A percentile compares a stretch with the other conserved stretches of the same genome.
These are phyloP conservation scores for Orthosia gracilis DNA, from an alignment of 2,888 invertebrate genomes.

Conservation along the genomic window DNA sequence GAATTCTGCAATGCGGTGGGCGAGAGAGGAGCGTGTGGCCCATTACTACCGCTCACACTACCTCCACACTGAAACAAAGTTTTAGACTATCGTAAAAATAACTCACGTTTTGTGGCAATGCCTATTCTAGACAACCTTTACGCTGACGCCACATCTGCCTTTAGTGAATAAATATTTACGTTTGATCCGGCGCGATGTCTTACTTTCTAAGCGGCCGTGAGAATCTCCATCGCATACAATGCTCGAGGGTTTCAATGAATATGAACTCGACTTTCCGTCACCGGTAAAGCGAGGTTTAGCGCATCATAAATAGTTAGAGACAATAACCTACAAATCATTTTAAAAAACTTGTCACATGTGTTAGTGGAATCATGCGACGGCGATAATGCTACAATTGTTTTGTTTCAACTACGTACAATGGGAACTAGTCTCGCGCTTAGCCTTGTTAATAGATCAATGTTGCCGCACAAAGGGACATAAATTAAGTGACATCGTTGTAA, in stretches of 20 bases:
- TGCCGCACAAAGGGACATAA: slow-evolving; percentile 73
- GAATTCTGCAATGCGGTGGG: slow-evolving; percentile 89
- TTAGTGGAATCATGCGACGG: slow-evolving; percentile 60
- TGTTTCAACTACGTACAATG: slow-evolving; percentile 64
- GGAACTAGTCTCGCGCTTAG: slow-evolving; percentile 57
- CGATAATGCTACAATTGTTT: slow-evolving; percentile 66
- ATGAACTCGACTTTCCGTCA: slow-evolving; percentile 64
- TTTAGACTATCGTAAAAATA: slow-evolving; percentile 75
- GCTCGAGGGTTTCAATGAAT: slow-evolving; percentile 47
- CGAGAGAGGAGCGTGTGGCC: slow-evolving; percentile 89
- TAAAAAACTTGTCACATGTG: slow-evolving; percentile 69
- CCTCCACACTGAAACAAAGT: slow-evolving; percentile 86
- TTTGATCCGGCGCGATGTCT: slow-evolving; percentile 67
- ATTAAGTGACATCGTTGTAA: slow-evolving; percentile 68
- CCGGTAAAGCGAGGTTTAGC: slow-evolving; percentile 39
- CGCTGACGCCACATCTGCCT: slow-evolving; percentile 65
- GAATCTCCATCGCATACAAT: slow-evolving; percentile 65
- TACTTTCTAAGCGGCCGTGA: slow-evolving; percentile 76
- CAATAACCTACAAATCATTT: slow-evolving; percentile 72
- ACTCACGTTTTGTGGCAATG: slow-evolving; percentile 62
- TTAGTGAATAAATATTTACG: slow-evolving; percentile 70
- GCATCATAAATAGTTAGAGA: slow-evolving; percentile 58
- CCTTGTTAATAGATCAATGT: slow-evolving; percentile 67
- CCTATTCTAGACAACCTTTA: slow-evolving; percentile 59
- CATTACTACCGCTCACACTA: slow-evolving; percentile 87